Evolutionary conservation across 2,888 invertebrate genomes (phyloP), one percentile per base, ranked within the genome.

Genomic region (Epinotia nisella): DNA sequence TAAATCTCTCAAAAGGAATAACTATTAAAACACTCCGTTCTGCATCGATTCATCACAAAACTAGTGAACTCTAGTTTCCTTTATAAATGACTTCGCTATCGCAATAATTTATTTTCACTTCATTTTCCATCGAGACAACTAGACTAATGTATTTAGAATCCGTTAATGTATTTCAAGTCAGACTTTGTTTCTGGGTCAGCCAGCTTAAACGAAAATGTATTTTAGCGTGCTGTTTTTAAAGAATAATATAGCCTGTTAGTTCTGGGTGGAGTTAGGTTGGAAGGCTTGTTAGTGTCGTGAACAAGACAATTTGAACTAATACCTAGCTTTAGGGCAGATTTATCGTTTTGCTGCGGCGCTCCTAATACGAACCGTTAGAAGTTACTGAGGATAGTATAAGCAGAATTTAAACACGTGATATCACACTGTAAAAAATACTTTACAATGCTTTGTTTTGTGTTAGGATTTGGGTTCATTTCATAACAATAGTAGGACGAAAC

Each of bases 251-350:
- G 51, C 41, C 21, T 62, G 41, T 24, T 24, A 64, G 53, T 65
- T 49, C 29, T 21, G 3, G 24, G 49, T n/a, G 58, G 24, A 67
- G 65, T 70, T 41, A 59, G 60, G 64, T 56, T 21, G 45, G n/a
- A 17, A 11, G 49, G 72, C 55, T 39, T 55, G 75, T 74, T n/a
- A 77, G 78, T 76, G 75, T 78, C 79, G 79, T 76, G 81, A 80
- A 83, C 82, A 80, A 83, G 83, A 84, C 84, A 82, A 83, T 85
- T 83, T 80, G 79, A 81, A 84, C 82, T 85, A 85, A 85, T 83
- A 78, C 83, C 82, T 79, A 80, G 83, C 78, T 81, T 84, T 82
- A 82, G 82, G 79, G 80, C 80, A 84, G 85, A 85, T 85, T 85
- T 85, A 86, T 84, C 75, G 80, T 78, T 77, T 78, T 78, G 77